A percentile compares a stretch with the other conserved stretches of the same genome.
These are phyloP conservation scores for Engraulis encrasicolus DNA, from an alignment of 2,113 vertebrate species.

Conservation along the genomic window DNA sequence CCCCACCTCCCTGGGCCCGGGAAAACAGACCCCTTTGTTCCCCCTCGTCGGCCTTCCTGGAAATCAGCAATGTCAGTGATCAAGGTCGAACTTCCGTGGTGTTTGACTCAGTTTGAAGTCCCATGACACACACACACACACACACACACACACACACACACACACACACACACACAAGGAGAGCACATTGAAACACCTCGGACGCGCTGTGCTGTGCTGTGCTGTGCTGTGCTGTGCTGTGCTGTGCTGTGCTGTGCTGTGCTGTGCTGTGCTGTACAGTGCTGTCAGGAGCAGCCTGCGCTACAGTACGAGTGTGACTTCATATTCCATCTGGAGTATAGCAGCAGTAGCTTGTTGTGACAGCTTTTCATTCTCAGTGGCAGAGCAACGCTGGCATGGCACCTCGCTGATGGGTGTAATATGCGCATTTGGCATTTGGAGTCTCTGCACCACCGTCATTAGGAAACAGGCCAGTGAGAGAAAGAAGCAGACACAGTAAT, in stretches of 20 bases:
- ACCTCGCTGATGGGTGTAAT: conserved; percentile 58
- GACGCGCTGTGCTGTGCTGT: not conserved
- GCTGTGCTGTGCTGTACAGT: too few species aligned
- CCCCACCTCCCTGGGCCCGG: too few species aligned
- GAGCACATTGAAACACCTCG: not conserved
- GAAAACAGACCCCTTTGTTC: too few species aligned
- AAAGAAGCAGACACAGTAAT: conserved; percentile 51
- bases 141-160: too few species aligned
- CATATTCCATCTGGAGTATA: not conserved
- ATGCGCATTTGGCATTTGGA: conserved; percentile 62
- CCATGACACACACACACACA: not conserved
- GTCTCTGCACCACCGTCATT: conserved; percentile 45
- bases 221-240: too few species aligned
- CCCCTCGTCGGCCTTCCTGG: too few species aligned
- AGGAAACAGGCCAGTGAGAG: conserved; percentile 36
- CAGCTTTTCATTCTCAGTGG: conserved; percentile 57
- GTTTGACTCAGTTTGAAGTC: not conserved
- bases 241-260: too few species aligned
- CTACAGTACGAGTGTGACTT: not conserved
- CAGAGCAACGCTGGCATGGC: conserved; percentile 51
- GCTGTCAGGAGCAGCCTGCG: too few species aligned
- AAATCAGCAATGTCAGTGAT: too few species aligned
- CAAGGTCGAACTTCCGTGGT: too few species aligned
- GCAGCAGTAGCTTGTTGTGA: not conserved
- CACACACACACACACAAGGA: not conserved